Evolutionary conservation across 2,888 invertebrate genomes (phyloP), one percentile per base, ranked within the genome.

Genomic region (Tiliacea aurago): DNA sequence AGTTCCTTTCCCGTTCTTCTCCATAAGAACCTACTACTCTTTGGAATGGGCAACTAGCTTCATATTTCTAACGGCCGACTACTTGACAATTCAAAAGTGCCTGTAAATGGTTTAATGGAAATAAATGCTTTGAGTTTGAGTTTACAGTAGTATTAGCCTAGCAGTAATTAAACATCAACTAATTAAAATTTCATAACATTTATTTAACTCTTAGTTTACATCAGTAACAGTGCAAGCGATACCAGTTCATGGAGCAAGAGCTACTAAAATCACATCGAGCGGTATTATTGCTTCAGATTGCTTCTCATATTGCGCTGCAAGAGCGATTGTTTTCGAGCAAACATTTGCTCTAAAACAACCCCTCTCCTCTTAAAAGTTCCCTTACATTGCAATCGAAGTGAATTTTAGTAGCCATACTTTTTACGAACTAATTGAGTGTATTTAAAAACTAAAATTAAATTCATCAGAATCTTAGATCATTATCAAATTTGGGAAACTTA

Each of bases 271-370:
- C 47, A 76, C 55, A 49, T 41, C 11, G 20, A 66, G 20, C 47
- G 13, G n/a, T 66, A 56, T 56, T 76, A 66, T 56, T 41, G 18
- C 41, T 55, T 18, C 7, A 41, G 65, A 73, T 76, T 73, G 76
- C 55, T 66, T 76, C 15, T 65, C 41, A 43, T 66, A 23, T 49
- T 56, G 56, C 66, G 56, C 15, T 76, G 28, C 37, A 63, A 49
- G 55, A 49, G 20, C 15, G 2, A 66, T 76, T 76, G 73, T 73
- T 65, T 76, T 73, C 37, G 18, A 9, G 33, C 20, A 69, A 75
- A 62, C 10, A 55, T 43, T 62, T 76, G 4, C 33, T 49, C 11
- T 13, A 41, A 37, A 62, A 63, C 55, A n/a, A 73, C 10, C 43
- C 4, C 7, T 58, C n/a, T 15, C 6, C 20, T 41, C 13, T 55